Evolutionary conservation across 2,888 invertebrate genomes (phyloP).

Genomic region (Caenorhabditis afra): DNA sequence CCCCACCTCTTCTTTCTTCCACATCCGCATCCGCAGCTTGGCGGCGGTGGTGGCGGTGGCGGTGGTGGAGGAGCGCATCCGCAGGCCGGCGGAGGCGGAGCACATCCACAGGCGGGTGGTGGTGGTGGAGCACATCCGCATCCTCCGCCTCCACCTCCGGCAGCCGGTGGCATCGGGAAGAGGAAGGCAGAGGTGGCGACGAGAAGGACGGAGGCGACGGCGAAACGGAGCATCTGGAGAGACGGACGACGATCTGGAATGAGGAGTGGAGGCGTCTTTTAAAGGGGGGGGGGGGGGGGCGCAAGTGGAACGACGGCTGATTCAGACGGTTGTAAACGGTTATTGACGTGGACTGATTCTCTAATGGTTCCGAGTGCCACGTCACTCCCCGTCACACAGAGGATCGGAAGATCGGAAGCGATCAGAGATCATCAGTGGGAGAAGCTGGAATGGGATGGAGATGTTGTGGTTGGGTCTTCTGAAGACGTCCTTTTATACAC

Average conservation of each 20-base stretch:
- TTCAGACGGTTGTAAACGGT: constrained; percentile 32
- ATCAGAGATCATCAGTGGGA: background rate
- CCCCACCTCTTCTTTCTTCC: constrained; percentile 48
- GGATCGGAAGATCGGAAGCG: constrained; percentile 4
- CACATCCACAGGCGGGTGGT: constrained; percentile 32
- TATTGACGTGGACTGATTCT: background rate
- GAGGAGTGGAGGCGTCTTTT: background rate
- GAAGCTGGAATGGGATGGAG: constrained; percentile 15
- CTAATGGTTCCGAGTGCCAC: constrained; percentile 7
- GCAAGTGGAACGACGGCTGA: background rate
- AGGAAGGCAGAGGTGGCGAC: constrained; percentile 37
- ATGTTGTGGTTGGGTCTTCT: constrained; percentile 22
- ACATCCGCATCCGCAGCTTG: constrained; percentile 45
- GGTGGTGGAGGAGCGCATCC: constrained; percentile 43
- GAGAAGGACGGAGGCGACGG: constrained; percentile 21
- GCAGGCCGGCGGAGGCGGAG: constrained; percentile 41
- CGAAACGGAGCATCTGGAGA: constrained; percentile 37
- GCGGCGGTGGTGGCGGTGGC: constrained; percentile 52
- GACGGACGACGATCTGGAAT: constrained; percentile 10
- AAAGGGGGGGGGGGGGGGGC: background rate
- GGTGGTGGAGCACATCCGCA: constrained; percentile 49
- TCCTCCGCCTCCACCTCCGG: constrained; percentile 44
- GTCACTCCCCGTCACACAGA: constrained; percentile 6
- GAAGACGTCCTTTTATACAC: constrained; percentile 18
- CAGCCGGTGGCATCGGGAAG: constrained; percentile 50